phyloP scores from a whole-genome alignment of 1,140 invertebrate species.

The Magallana angulata region DNA sequence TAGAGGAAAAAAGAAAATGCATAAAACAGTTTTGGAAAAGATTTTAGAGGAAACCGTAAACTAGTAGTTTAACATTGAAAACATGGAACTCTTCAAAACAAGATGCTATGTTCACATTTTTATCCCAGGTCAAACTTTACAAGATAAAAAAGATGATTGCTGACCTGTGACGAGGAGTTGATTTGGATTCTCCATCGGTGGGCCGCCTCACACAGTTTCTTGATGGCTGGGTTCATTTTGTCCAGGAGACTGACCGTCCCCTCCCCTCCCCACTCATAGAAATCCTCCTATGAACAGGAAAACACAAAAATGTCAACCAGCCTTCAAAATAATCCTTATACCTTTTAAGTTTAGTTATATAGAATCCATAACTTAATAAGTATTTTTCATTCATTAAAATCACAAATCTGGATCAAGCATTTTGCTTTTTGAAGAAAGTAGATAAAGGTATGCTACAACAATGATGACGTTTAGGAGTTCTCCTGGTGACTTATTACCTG shows the following conservation, averaged over 20 bases:
- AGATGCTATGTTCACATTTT: too few species aligned
- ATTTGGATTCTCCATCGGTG: conserved; percentile 75
- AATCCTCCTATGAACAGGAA: conserved; percentile 84
- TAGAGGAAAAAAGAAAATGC: not conserved
- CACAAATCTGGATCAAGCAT: too few species aligned
- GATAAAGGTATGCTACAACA: too few species aligned
- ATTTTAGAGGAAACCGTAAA: too few species aligned
- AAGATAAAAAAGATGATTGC: too few species aligned
- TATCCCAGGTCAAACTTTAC: too few species aligned
- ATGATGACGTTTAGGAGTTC: too few species aligned
- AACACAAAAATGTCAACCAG: not conserved
- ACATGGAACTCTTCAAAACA: too few species aligned
- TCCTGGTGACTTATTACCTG: conserved; percentile 80
- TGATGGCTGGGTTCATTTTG: conserved; percentile 60
- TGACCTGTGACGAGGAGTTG: conserved; percentile 50
- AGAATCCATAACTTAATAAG: not conserved
- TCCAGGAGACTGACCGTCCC: conserved; percentile 63
- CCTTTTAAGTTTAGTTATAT: not conserved
- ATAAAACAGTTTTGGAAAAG: too few species aligned
- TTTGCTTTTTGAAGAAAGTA: too few species aligned
- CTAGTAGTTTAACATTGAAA: too few species aligned
- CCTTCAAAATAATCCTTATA: not conserved
- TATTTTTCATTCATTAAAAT: too few species aligned
- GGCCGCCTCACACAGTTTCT: conserved; percentile 75
- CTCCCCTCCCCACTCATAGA: conserved; percentile 77